These are phyloP conservation scores for Centroberyx gerrardi DNA, from an alignment of 2,797 vertebrate species.

Conservation along the genomic window DNA sequence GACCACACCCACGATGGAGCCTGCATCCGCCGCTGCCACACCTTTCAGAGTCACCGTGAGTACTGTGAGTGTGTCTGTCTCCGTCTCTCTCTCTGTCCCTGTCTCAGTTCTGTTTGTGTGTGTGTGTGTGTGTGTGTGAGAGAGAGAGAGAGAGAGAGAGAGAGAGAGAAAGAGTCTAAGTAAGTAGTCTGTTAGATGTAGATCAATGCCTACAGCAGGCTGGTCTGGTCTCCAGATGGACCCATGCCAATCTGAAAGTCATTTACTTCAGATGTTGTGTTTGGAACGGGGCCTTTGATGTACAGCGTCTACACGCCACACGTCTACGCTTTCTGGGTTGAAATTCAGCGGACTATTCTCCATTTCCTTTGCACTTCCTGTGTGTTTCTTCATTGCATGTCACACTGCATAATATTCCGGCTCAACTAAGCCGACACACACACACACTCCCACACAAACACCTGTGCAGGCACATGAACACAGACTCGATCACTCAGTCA, in stretches of 20 bases:
- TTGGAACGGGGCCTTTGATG: slow-evolving; percentile 60
- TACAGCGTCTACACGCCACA: slow-evolving; percentile 41
- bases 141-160: background rate
- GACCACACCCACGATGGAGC: slow-evolving; percentile 91
- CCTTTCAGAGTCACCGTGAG: slow-evolving; percentile 98
- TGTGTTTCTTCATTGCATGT: slow-evolving; percentile 27
- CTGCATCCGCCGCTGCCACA: slow-evolving; percentile 80
- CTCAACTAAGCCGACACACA: background rate
- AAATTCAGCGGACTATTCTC: slow-evolving; percentile 11
- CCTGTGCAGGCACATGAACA: background rate
- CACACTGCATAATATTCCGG: slow-evolving; percentile 16
- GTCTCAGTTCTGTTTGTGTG: background rate
- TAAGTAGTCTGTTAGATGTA: slow-evolving; percentile 14
- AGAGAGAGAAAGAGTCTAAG: background rate
- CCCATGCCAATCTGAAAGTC: slow-evolving; percentile 53
- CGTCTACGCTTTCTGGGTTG: slow-evolving; percentile 24
- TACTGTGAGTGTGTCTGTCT: slow-evolving; percentile 68
- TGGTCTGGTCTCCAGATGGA: slow-evolving; percentile 68
- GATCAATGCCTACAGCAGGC: slow-evolving; percentile 14
- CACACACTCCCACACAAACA: slow-evolving; percentile 7
- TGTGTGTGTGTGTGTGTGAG: background rate
- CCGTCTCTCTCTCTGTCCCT: slow-evolving; percentile 5
- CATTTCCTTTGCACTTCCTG: slow-evolving; percentile 8
- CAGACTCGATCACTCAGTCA: slow-evolving; percentile 11
- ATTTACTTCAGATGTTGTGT: slow-evolving; percentile 63